Base-by-base conservation (phyloP, 2,113 vertebrate species). In the Nerophis lumbriciformis region DNA sequence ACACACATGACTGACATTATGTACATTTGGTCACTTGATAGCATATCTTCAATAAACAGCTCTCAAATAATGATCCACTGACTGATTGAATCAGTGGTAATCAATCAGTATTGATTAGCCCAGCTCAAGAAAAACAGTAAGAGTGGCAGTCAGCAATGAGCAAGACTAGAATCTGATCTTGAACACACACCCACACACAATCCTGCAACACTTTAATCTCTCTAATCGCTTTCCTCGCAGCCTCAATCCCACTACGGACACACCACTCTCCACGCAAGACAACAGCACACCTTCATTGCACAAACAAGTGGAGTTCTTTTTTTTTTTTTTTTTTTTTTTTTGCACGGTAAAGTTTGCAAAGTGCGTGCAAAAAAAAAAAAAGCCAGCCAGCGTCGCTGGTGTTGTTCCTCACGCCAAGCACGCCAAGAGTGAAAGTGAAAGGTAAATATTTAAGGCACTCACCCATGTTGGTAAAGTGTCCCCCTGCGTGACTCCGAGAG, bases 171-270 rank as follows among this genome's bases (percentile, higher is more conserved):
- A 3, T 2, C 69, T 48, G 69, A 42, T 65, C 63, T 9, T 78
- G 59, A 71, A 69, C 83, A 9, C 39, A 45, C 42, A 45, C 42
- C 12, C 39, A 10, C 39, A 42, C 37, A 10, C 49, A 61, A 79
- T 83, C 83, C 82, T 51, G 81, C 64, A 36, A 61, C 78, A 76
- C 69, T 76, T 47, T 85, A 87, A 91, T 87, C 89, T 83, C 81
- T 55, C 82, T 90, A 91, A 90, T 91, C 88, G 76, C 83, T 73
- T 79, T 82, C 71, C 61, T 65, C 73, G 53, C 42, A 45, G 42
- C 51, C 60, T 78, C 75, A 73, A 69, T 77, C 57, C 66, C 38
- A 19, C 37, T 12, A 0, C 4, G 36, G 10, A 50, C 5, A 5
- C 58, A 12, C 12, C 15, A 7, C 36, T 6, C 37, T 37, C 36